phyloP scores from a whole-genome alignment of 2,888 invertebrate species.

The Drosophila prolongata region DNA sequence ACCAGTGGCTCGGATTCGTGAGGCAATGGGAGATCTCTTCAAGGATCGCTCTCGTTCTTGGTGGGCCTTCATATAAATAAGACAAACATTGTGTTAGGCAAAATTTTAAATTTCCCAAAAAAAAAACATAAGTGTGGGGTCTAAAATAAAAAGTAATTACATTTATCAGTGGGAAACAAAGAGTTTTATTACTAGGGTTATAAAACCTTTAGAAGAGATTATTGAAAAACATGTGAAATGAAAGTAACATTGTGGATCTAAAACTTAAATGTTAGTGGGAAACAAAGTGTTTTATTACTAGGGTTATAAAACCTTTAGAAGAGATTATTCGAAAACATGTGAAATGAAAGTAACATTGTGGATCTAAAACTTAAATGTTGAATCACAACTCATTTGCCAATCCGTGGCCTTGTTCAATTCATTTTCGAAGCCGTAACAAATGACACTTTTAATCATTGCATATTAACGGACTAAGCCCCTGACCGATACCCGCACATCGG shows the following conservation, averaged over 20 bases:
- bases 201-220: no score
- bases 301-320: no score
- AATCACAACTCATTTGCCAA: constrained; percentile 12
- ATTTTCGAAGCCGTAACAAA: constrained; percentile 65
- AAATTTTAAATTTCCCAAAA: neutral
- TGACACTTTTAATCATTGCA: constrained; percentile 80
- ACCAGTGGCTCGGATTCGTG: neutral
- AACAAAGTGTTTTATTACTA: no score
- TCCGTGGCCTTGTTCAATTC: constrained; percentile 22
- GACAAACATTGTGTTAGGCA: neutral
- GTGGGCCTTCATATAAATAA: neutral
- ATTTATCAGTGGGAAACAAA: no score
- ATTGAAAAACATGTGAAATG: neutral
- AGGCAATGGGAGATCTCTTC: neutral
- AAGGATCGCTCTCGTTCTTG: neutral
- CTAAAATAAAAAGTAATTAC: no score
- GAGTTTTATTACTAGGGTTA: no score
- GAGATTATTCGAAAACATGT: no score
- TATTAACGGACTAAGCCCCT: constrained; percentile 70
- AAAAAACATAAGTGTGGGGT: no score
- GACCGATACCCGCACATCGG: constrained; percentile 56
- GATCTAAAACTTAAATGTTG: no score
- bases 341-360: no score
- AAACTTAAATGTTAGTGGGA: no score
- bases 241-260: no score